Conservation (phyloP, 2,888 invertebrate species). For the Synanthedon myopaeformis region DNA sequence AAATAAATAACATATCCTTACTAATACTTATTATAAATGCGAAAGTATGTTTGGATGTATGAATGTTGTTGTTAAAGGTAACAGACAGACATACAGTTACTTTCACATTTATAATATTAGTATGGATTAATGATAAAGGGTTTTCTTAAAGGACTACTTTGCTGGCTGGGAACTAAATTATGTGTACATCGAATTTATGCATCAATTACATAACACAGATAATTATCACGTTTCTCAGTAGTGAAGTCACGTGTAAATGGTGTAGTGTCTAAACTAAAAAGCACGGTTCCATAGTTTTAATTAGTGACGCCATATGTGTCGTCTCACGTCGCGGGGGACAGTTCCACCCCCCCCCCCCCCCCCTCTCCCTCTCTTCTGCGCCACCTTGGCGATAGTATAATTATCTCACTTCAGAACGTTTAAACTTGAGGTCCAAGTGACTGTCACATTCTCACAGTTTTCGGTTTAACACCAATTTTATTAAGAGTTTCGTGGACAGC, state of each 20-base stretch:
- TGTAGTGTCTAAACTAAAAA: neutral
- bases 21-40: too few relatives aligned
- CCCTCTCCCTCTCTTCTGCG: conserved; percentile 5
- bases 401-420: conserved; percentile 42
- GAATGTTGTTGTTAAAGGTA: too few relatives aligned
- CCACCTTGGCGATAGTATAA: conserved; percentile 58
- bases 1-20: too few relatives aligned
- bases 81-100: too few relatives aligned
- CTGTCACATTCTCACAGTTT: too few relatives aligned
- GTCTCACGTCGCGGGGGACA: conserved; percentile 51
- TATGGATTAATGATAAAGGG: too few relatives aligned
- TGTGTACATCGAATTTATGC: neutral
- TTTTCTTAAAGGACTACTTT: too few relatives aligned
- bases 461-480: too few relatives aligned
- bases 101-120: too few relatives aligned
- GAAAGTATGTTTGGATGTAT: too few relatives aligned
- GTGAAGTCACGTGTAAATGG: neutral
- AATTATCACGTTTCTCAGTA: neutral
- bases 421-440: conserved; percentile 11
- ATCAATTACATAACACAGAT: too few relatives aligned
- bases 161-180: neutral
- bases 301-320: conserved; percentile 61
- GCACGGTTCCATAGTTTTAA: conserved; percentile 33
- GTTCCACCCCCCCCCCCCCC: conserved; percentile 7
- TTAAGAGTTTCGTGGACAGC: too few relatives aligned